Evolutionary conservation across 2,888 invertebrate genomes (phyloP).

Genomic region (Parnassius smintheus): DNA sequence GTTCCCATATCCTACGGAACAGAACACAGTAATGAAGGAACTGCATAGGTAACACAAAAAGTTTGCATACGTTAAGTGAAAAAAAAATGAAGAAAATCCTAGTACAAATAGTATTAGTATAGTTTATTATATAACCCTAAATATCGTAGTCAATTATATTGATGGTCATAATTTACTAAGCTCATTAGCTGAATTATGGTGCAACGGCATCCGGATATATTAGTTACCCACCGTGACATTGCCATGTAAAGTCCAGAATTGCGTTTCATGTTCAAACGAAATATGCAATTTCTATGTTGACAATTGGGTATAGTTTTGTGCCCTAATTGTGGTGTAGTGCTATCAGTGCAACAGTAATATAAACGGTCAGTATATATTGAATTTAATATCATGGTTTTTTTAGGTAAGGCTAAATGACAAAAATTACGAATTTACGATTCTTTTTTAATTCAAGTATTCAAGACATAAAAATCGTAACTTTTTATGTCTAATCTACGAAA

Average conservation of each 20-base stretch:
- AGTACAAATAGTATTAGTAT: conserved; percentile 1
- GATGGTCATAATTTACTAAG: not conserved
- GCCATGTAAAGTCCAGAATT: conserved; percentile 7
- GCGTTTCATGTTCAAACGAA: conserved; percentile 7
- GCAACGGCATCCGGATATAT: conserved; percentile 10
- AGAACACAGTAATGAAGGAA: too few species aligned
- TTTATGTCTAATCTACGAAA: too few species aligned
- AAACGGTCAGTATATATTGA: too few species aligned
- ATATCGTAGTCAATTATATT: not conserved
- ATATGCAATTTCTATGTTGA: conserved; percentile 8
- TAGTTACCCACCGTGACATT: conserved; percentile 12
- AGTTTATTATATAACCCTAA: not conserved
- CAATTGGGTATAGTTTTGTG: not conserved
- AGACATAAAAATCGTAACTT: too few species aligned
- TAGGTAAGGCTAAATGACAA: too few species aligned
- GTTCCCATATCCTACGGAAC: too few species aligned
- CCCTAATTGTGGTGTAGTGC: not conserved
- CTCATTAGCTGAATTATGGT: conserved; percentile 4
- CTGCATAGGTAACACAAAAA: too few species aligned
- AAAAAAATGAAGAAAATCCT: not conserved
- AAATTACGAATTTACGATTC: too few species aligned
- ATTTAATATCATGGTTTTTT: too few species aligned
- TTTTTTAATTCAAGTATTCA: too few species aligned
- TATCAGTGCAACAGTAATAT: too few species aligned
- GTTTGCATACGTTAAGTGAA: not conserved